Evolutionary conservation across 1,140 invertebrate genomes (phyloP), one percentile per base, ranked within the genome.

Genomic region (Gonioctena quinquepunctata): DNA sequence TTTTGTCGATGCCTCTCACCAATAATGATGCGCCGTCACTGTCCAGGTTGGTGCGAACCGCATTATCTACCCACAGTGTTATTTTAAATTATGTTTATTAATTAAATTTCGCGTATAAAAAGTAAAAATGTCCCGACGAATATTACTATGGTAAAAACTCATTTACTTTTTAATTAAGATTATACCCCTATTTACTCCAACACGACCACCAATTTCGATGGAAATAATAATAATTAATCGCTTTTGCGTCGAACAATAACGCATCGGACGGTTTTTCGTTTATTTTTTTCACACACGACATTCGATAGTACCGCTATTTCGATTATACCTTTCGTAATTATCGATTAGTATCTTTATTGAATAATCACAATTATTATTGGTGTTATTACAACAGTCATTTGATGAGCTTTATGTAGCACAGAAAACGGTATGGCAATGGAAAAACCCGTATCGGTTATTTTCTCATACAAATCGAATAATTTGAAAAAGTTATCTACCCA

Each of bases 111-210:
- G 68, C 49, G 66, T 61, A 68, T 21, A 54, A 63, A 69, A 68
- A 72, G 65, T 57, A 61, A 69, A 54, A 21, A 21, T 8, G 19
- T 21, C 19, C 60, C 60, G 70, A 61, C n/a, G 66, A 72, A 68
- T 63, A 63, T 68, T 57, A 63, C 50, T 49, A 22, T 62, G 62
- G 60, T 63, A 69, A 76, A n/a, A 76, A 76, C 74, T 76, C 74
- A 74, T 76, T 76, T 74, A 76, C 69, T 74, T 76, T 76, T 76
- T 76, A 76, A 76, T 76, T 76, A 76, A 76, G 71, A 76, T 76
- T 76, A 76, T 74, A 74, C 52, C 52, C 69, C 74, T 74, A 76
- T 76, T 76, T 76, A 71, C 74, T 57, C 68, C 68, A 67, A 69
- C 62, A 62, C 63, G 57, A 65, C 62, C 66, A 69, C 63, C 69